phyloP scores from a whole-genome alignment of 2,113 vertebrate genomes.

The Glareola pratincola region DNA sequence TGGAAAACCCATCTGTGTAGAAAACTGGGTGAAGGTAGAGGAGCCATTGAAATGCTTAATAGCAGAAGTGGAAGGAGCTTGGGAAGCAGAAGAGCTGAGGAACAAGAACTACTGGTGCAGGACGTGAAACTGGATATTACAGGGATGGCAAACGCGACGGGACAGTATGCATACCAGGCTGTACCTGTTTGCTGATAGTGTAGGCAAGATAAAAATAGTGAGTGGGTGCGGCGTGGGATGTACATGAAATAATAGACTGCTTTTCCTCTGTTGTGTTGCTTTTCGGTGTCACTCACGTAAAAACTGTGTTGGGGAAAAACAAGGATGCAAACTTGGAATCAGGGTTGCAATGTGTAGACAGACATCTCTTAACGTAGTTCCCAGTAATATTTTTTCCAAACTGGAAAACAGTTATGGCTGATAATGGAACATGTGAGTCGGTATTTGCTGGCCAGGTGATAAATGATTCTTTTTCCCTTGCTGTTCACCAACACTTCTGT shows the following conservation, averaged over 20 bases:
- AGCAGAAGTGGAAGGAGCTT: not conserved
- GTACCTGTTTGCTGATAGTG: not conserved
- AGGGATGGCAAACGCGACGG: not conserved
- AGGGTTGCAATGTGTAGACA: rapidly evolving
- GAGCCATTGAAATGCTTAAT: not conserved
- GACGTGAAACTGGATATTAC: not conserved
- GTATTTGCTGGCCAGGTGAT: not conserved
- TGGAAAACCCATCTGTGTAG: not conserved
- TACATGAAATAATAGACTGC: not conserved
- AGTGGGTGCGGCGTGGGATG: not conserved
- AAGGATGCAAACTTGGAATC: rapidly evolving
- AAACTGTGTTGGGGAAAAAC: not conserved
- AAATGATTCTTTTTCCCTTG: rapidly evolving
- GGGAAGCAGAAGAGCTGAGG: not conserved
- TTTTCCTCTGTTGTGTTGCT: not conserved
- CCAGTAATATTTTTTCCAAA: not conserved
- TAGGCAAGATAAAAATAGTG: not conserved
- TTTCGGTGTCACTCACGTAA: rapidly evolving
- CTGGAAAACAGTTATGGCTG: rapidly evolving
- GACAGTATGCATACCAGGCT: not conserved
- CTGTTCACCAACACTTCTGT: not conserved
- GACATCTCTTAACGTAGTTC: rapidly evolving
- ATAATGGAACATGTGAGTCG: rapidly evolving
- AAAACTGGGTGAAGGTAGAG: not conserved
- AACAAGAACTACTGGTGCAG: not conserved